Conservation (phyloP, 2,797 vertebrate genomes). For the Pseudochirops cupreus region DNA sequence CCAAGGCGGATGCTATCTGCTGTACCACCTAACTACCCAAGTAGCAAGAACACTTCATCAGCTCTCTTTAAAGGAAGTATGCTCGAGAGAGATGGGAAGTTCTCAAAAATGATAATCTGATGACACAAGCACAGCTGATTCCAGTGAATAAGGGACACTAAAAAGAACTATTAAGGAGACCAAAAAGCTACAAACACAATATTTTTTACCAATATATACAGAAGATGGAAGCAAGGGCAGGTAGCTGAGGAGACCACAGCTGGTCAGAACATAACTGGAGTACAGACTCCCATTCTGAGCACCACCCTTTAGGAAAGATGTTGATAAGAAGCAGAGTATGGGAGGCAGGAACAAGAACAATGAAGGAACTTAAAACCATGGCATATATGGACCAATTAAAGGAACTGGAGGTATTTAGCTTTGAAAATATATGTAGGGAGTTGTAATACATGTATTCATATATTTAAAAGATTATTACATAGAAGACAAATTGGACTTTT, state of each 20-base stretch:
- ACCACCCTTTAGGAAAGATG: neutral
- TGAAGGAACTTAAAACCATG: neutral
- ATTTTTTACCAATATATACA: neutral
- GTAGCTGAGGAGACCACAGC: neutral
- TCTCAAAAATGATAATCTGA: neutral
- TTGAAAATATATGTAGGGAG: neutral
- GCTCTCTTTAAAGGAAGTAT: neutral
- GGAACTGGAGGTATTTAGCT: neutral
- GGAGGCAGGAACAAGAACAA: neutral
- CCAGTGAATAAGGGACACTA: neutral
- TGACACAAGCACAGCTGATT: neutral
- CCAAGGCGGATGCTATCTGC: neutral
- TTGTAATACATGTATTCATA: neutral
- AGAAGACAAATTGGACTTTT: neutral
- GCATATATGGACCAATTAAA: neutral
- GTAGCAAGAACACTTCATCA: neutral
- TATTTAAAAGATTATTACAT: neutral
- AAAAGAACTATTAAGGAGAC: neutral
- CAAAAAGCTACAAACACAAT: neutral
- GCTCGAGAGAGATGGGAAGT: neutral
- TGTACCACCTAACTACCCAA: neutral
- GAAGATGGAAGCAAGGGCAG: neutral
- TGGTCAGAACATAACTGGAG: neutral
- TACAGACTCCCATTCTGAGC: too few species aligned
- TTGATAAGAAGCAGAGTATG: neutral